phyloP scores from a whole-genome alignment of 2,888 invertebrate species.

The Drosophila subquinaria region DNA sequence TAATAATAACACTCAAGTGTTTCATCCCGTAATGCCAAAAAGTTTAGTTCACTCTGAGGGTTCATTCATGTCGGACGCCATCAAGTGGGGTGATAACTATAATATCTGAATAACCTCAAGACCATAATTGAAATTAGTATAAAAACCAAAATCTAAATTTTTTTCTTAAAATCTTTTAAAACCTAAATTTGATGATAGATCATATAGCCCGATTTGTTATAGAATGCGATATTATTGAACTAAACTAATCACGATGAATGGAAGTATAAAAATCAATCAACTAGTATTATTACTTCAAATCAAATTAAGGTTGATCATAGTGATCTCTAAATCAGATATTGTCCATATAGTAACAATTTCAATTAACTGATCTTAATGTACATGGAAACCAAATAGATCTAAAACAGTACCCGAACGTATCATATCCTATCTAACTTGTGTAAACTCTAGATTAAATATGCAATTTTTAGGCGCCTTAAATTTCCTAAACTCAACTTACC shows the following conservation, averaged over 20 bases:
- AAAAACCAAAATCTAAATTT: neutral
- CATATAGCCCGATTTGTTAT: neutral
- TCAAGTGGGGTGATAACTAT: neutral
- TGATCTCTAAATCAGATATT: neutral
- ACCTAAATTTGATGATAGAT: neutral
- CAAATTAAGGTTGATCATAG: neutral
- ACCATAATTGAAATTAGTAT: neutral
- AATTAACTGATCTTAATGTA: neutral
- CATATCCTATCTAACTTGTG: too few relatives aligned
- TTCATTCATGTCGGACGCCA: neutral
- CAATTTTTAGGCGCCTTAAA: too few relatives aligned
- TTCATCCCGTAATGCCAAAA: neutral
- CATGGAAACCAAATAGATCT: too few relatives aligned
- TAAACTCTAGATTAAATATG: too few relatives aligned
- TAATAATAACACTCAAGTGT: neutral
- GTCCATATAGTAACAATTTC: neutral
- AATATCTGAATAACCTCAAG: neutral
- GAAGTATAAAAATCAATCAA: neutral
- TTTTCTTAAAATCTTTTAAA: neutral
- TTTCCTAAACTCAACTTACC: too few relatives aligned
- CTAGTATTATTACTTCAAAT: neutral
- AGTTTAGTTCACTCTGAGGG: neutral
- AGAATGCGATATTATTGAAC: neutral
- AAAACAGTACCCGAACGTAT: neutral
- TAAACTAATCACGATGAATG: neutral